A percentile compares a stretch with the other conserved stretches of the same genome.
Evolutionary conservation across 1,140 invertebrate genomes (phyloP).

Genomic region (Oppia nitens): DNA sequence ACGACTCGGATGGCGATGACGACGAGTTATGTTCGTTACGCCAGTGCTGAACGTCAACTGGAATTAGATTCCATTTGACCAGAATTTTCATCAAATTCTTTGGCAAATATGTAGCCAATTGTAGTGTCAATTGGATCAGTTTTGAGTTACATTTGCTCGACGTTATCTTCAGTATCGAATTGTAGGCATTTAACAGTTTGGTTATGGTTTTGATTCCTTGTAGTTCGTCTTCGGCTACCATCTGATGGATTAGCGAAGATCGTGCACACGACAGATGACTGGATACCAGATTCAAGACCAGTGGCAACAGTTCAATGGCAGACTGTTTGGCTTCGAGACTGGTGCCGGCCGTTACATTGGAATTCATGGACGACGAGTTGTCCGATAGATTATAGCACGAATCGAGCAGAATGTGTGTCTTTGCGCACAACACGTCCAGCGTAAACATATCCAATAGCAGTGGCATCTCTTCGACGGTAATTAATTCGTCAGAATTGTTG

Average conservation of each 20-base stretch:
- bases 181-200: conserved; percentile 29
- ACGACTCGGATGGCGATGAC: conserved; percentile 26
- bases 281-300: conserved; percentile 41
- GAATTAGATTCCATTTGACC: conserved; percentile 51
- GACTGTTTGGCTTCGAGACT: conserved; percentile 26
- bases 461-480: conserved; percentile 32
- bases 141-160: conserved; percentile 34
- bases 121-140: conserved; percentile 34
- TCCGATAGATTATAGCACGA: conserved; percentile 23
- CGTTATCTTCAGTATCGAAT: conserved; percentile 39
- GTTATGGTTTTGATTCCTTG: conserved; percentile 18
- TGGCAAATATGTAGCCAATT: conserved; percentile 39
- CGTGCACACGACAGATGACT: conserved; percentile 35
- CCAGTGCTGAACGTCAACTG: conserved; percentile 58
- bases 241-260: conserved; percentile 17
- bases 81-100: conserved; percentile 37
- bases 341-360: conserved; percentile 10
- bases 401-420: conserved; percentile 47
- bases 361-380: conserved; percentile 25
- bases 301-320: conserved; percentile 41
- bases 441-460: conserved; percentile 45
- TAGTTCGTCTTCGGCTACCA: conserved; percentile 8
- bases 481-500: conserved; percentile 18
- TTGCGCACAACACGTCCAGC: conserved; percentile 46
- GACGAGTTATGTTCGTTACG: conserved; percentile 5